Conservation (phyloP, 1,140 invertebrate species). For the Drosophila arizonae region DNA sequence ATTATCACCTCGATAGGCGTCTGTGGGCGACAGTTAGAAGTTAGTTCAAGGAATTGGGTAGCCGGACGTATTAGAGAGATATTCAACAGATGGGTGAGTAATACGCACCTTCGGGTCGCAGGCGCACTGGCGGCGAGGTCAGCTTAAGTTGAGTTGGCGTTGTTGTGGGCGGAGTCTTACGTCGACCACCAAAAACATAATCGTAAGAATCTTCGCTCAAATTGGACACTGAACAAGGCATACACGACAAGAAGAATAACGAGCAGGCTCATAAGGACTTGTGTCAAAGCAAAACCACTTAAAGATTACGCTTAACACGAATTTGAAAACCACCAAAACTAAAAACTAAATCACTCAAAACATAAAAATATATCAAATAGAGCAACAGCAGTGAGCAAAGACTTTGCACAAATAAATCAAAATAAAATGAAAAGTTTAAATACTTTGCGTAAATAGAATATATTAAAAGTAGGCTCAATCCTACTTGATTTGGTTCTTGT, state of each 20-base stretch:
- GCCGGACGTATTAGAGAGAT: not conserved
- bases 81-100: too few relatives aligned
- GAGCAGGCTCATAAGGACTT: slow-evolving; percentile 46
- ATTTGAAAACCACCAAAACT: slow-evolving; percentile 9
- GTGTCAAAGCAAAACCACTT: slow-evolving; percentile 7
- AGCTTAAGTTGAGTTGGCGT: slow-evolving; percentile 83
- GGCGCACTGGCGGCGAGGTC: slow-evolving; percentile 82
- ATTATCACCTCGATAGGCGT: slow-evolving; percentile 78
- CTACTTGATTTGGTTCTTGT: slow-evolving; percentile 20
- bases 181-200: slow-evolving; percentile 83
- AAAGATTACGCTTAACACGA: slow-evolving; percentile 16
- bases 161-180: slow-evolving; percentile 82
- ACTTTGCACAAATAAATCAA: slow-evolving; percentile 15
- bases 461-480: slow-evolving; percentile 10
- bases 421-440: slow-evolving; percentile 13
- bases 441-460: not conserved
- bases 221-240: slow-evolving; percentile 76
- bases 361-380: not conserved
- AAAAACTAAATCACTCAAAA: not conserved
- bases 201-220: slow-evolving; percentile 83
- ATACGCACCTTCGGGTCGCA: slow-evolving; percentile 80
- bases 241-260: slow-evolving; percentile 39
- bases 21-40: slow-evolving; percentile 26
- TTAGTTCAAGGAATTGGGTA: not conserved
- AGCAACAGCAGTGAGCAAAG: slow-evolving; percentile 28